phyloP scores from a whole-genome alignment of 2,113 vertebrate genomes.

The Bombycilla garrulus region DNA sequence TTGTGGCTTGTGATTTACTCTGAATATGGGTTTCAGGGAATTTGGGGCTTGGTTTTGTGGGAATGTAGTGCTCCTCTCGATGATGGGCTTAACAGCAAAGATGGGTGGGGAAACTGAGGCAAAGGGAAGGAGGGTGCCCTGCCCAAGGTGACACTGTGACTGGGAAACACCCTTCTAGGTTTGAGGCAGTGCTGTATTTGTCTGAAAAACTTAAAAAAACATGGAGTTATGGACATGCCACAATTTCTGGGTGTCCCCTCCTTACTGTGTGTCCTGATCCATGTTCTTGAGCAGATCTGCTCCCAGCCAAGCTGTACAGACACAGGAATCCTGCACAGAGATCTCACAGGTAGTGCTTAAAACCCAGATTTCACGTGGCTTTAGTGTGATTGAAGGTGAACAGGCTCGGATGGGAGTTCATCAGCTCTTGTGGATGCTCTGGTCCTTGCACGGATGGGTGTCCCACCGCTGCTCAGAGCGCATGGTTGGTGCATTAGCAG shows the following conservation, averaged over 20 bases:
- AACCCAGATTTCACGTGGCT: accelerated
- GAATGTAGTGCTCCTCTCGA: neutral
- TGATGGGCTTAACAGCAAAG: neutral
- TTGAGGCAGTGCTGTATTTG: neutral
- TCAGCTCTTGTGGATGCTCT: neutral
- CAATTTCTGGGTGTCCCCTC: neutral
- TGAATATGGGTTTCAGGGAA: neutral
- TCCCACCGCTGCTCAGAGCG: neutral
- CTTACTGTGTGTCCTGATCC: neutral
- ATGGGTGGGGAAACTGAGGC: neutral
- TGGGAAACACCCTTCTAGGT: neutral
- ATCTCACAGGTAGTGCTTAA: neutral
- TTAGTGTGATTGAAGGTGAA: neutral
- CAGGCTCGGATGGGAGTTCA: neutral
- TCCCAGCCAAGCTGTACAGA: neutral
- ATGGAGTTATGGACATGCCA: accelerated
- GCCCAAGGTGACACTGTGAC: neutral
- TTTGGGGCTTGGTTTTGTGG: neutral
- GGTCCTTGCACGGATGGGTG: neutral
- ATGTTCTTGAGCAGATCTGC: neutral
- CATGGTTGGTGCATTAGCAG: accelerated
- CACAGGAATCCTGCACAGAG: neutral
- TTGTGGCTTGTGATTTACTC: neutral
- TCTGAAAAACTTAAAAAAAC: neutral
- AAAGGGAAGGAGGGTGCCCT: neutral